Conservation (phyloP, 1,140 invertebrate genomes). For the Hycleus cichorii region DNA sequence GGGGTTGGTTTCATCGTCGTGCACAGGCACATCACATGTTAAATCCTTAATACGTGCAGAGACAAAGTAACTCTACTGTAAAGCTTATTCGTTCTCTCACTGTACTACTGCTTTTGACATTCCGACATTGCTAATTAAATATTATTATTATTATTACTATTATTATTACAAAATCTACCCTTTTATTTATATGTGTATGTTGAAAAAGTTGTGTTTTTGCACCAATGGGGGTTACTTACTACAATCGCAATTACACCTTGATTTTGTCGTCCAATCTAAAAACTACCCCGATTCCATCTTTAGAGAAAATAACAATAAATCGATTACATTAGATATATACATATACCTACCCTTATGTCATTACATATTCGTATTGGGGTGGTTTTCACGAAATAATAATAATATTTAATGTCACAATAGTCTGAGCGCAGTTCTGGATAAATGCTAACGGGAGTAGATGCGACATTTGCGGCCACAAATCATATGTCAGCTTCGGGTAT, state of each 20-base stretch:
- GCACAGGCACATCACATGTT: constrained; percentile 33
- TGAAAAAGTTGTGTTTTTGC: no score
- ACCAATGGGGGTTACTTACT: constrained; percentile 4
- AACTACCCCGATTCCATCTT: constrained; percentile 3
- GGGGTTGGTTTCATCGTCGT: constrained; percentile 4
- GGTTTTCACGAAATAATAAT: constrained; percentile 6
- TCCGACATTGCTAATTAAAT: constrained; percentile 33
- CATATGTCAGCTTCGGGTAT: constrained; percentile 22
- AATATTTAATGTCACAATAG: constrained; percentile 26
- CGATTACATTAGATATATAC: constrained; percentile 9
- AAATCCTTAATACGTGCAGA: constrained; percentile 34
- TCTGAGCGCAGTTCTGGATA: constrained; percentile 17
- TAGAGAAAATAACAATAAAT: background rate
- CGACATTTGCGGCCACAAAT: constrained; percentile 26
- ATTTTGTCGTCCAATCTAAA: constrained; percentile 1
- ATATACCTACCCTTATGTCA: constrained; percentile 5
- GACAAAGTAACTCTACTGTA: constrained; percentile 35
- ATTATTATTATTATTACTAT: constrained; percentile 35
- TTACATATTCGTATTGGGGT: constrained; percentile 16
- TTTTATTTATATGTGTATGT: no score
- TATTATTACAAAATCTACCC: no score
- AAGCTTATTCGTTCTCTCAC: constrained; percentile 19
- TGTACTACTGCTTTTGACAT: constrained; percentile 29
- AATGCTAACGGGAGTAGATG: constrained; percentile 22
- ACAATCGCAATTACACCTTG: constrained; percentile 3